phyloP scores from a whole-genome alignment of 1,140 invertebrate species.

The Bombus pascuorum region DNA sequence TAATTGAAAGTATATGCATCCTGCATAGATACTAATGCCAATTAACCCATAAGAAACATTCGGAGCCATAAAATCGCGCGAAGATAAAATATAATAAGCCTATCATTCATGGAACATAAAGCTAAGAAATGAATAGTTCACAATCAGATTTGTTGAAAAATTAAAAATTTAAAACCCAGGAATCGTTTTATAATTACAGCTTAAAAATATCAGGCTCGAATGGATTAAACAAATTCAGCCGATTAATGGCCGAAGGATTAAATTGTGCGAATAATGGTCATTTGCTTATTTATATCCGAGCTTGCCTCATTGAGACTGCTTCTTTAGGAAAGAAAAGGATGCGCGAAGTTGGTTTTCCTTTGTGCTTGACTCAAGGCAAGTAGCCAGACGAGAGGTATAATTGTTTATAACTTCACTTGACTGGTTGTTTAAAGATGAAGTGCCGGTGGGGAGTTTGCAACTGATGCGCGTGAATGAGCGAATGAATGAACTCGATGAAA shows the following conservation, averaged over 20 bases:
- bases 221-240: background rate
- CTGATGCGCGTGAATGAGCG: background rate
- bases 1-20: no score
- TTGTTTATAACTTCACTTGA: slow-evolving; percentile 33
- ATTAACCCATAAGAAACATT: no score
- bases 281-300: slow-evolving; percentile 22
- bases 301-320: background rate
- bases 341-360: slow-evolving; percentile 1
- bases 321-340: background rate
- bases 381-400: slow-evolving; percentile 8
- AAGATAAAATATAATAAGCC: no score
- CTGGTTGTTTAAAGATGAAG: background rate
- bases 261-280: slow-evolving; percentile 22
- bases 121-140: no score
- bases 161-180: background rate
- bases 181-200: background rate
- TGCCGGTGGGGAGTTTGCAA: background rate
- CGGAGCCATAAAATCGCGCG: no score
- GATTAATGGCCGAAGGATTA: slow-evolving; percentile 1
- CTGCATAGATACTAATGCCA: no score
- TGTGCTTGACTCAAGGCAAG: background rate
- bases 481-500: background rate
- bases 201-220: background rate
- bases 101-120: no score
- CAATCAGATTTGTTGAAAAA: background rate